Conservation (phyloP, 2,888 invertebrate species). For the Lissocephala sabroskyi region DNA sequence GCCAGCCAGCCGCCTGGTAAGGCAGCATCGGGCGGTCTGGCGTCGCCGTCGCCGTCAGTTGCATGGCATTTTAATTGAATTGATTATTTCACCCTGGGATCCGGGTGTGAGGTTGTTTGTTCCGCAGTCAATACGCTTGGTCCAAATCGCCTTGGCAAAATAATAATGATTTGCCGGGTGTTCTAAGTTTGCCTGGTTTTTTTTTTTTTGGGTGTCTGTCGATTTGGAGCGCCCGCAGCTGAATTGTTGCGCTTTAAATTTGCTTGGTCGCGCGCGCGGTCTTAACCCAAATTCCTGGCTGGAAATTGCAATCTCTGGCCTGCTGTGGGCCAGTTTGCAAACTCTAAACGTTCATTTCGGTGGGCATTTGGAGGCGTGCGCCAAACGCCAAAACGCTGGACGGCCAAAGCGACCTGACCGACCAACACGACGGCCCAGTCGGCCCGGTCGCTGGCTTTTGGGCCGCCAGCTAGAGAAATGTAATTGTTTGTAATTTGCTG, state of each 20-base stretch:
- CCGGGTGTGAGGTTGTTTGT: constrained; percentile 58
- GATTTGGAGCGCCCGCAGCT: constrained; percentile 28
- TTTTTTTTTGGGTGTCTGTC: background rate
- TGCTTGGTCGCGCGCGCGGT: constrained; percentile 54
- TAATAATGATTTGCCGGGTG: constrained; percentile 44
- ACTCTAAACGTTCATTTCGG: background rate
- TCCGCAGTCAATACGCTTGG: constrained; percentile 2
- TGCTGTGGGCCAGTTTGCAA: background rate
- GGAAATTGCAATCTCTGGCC: constrained; percentile 57
- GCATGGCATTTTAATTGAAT: constrained; percentile 64
- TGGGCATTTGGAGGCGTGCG: constrained; percentile 15
- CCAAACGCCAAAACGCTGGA: constrained; percentile 6
- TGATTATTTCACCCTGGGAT: constrained; percentile 49
- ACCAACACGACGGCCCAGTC: too few relatives aligned
- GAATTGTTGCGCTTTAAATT: constrained; percentile 34
- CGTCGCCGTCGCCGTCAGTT: constrained; percentile 25
- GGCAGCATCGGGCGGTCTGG: background rate
- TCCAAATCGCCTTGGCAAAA: constrained; percentile 20
- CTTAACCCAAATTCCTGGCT: constrained; percentile 62
- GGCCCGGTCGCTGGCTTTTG: too few relatives aligned
- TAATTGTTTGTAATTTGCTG: constrained; percentile 63
- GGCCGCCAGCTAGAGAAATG: constrained; percentile 41
- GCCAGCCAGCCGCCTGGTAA: background rate
- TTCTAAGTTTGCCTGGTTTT: constrained; percentile 6
- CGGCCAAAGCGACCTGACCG: too few relatives aligned